Base-by-base conservation (phyloP, 2,888 invertebrate genomes). In the Amiota communis region DNA sequence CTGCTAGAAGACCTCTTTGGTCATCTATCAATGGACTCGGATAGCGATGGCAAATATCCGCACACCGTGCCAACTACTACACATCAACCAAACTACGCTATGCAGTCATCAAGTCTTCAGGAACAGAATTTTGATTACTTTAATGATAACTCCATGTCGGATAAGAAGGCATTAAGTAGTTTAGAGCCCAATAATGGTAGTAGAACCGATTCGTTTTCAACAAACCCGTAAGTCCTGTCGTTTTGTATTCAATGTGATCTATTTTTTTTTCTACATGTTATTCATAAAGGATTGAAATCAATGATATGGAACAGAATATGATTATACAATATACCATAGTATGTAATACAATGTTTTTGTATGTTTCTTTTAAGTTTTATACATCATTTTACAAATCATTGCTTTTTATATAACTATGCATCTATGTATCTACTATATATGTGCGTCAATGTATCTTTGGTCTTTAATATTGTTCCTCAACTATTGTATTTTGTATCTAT, bases 1-100 rank as follows among this genome's bases (percentile, higher is more conserved):
- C 75, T 90, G 74, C 80, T 90, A 10, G 90, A 90, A 73, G 90
- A 90, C 79, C 82, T 90, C 49, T 90, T 90, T 74, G 90, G 90
- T 1, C 87, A 88, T 12, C 79, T 90, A 48, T 89, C 90, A 20
- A 85, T 89, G 85, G 87, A 87, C 70, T 87, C 89, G 20, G 89
- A 89, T 75, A 87, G 87, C 70, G 88, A 86, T 72, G 81, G 83
- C 72, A 89, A 89, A 78, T 89, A 89, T 79, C 86, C 89, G 47
- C 89, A 84, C 71, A 89, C 87, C 48, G 87, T 87, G 75, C 87
- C 82, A 77, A 77, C 81, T 65, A 77, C 81, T 20, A 17, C 59
- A 10, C 15, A 15, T 15, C 59, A 87, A 72, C 86, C 87, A 75
- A 78, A 77, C 13, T 76, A 81, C 67, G 75, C 81, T n/a, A 79